phyloP scores from a whole-genome alignment of 2,113 vertebrate genomes.

The Agelaius tricolor region DNA sequence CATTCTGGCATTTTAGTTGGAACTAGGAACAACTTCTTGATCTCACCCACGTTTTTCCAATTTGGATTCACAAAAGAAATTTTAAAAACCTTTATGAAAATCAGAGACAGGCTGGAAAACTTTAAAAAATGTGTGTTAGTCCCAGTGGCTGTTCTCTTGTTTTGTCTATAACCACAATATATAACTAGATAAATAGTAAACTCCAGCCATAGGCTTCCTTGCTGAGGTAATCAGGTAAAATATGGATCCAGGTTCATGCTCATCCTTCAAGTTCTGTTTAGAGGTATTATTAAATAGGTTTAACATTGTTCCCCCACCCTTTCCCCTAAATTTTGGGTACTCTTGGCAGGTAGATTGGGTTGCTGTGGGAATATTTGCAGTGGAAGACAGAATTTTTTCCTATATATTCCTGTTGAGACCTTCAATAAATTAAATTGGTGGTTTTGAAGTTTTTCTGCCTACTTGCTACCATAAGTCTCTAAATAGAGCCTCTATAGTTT shows the following conservation, averaged over 20 bases:
- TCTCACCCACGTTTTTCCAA: not conserved
- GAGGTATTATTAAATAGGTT: not conserved
- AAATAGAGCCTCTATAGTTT: constrained; percentile 77
- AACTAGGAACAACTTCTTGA: not conserved
- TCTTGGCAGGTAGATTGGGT: constrained; percentile 1
- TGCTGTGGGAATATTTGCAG: constrained; percentile 61
- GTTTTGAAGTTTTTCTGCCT: constrained; percentile 81
- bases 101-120: not conserved
- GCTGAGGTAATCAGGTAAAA: not conserved
- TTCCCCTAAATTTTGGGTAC: constrained; percentile 28
- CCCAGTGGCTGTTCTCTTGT: not conserved
- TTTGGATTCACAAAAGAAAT: not conserved
- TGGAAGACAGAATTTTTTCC: constrained; percentile 70
- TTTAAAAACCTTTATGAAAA: not conserved
- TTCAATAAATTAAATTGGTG: constrained; percentile 81
- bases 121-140: not conserved
- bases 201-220: not conserved
- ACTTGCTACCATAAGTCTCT: constrained; percentile 77
- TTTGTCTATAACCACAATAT: not conserved
- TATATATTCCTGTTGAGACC: constrained; percentile 69
- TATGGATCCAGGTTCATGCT: not conserved
- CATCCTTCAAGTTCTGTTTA: not conserved
- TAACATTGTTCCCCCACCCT: not conserved
- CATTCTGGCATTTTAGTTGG: not conserved
- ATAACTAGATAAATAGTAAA: not conserved